phyloP scores from a whole-genome alignment of 2,113 vertebrate species.

The Syrmaticus mikado region DNA sequence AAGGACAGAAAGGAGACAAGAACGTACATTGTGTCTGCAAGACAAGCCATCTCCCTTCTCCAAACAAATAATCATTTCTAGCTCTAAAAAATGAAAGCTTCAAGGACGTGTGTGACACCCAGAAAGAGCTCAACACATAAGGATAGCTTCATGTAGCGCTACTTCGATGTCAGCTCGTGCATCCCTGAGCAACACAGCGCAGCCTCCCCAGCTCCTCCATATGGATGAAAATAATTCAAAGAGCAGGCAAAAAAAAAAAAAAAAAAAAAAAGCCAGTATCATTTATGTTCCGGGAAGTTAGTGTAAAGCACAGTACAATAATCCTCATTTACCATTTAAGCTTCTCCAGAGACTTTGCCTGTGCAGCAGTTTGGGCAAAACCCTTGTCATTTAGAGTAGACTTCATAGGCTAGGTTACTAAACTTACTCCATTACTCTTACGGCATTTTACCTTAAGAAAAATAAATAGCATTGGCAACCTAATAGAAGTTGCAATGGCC shows the following conservation, averaged over 20 bases:
- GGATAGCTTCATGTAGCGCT: not conserved
- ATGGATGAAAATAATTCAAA: constrained; percentile 12
- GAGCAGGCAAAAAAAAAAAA: too few species aligned
- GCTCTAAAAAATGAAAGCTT: not conserved
- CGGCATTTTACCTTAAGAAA: not conserved
- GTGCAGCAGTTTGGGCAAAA: constrained; percentile 24
- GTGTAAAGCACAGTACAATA: constrained; percentile 32
- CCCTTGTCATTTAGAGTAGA: not conserved
- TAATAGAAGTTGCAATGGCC: not conserved
- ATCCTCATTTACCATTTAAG: constrained; percentile 31
- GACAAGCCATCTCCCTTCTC: not conserved
- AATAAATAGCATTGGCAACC: not conserved
- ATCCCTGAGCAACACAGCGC: not conserved
- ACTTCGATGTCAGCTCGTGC: not conserved
- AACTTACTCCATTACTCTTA: not conserved
- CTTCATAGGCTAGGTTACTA: not conserved
- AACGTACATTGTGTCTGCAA: not conserved
- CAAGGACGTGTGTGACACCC: not conserved
- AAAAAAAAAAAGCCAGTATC: too few species aligned
- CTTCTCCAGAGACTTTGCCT: constrained; percentile 1
- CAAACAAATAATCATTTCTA: not conserved
- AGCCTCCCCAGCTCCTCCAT: constrained; percentile 27
- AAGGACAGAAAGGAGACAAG: constrained; percentile 1
- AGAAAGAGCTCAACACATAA: not conserved
- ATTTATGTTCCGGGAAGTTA: constrained; percentile 16